Conservation (phyloP, 2,888 invertebrate genomes). For the Caenorhabditis becei region DNA sequence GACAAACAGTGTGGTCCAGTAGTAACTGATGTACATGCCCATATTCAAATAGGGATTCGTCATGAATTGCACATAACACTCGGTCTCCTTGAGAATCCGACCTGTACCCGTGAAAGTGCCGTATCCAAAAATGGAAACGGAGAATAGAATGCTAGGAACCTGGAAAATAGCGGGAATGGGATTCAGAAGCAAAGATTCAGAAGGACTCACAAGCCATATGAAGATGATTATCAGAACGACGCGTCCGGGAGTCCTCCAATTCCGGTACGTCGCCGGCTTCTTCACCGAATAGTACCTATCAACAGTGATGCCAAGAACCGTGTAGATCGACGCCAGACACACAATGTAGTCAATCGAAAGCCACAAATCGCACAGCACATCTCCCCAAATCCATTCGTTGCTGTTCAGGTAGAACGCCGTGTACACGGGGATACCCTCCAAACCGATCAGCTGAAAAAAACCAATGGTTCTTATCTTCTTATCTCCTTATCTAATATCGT, state of each 20-base stretch:
- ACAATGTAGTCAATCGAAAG: conserved; percentile 97
- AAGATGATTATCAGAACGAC: conserved; percentile 79
- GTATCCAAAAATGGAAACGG: conserved; percentile 99
- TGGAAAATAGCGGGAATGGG: conserved; percentile 34
- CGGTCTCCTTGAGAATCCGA: conserved; percentile 76
- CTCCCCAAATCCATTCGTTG: conserved; percentile 92
- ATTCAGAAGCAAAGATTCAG: too few species aligned
- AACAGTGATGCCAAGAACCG: conserved; percentile 97
- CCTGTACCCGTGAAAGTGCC: conserved; percentile 92
- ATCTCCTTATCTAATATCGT: too few species aligned
- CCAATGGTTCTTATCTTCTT: too few species aligned
- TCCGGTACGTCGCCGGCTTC: conserved; percentile 96
- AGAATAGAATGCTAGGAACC: conserved; percentile 94
- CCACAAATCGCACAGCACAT: conserved; percentile 97
- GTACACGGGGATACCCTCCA: conserved; percentile 98
- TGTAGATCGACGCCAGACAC: conserved; percentile 98
- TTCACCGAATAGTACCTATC: conserved; percentile 99
- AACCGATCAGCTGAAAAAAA: conserved; percentile 88
- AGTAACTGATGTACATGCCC: conserved; percentile 86
- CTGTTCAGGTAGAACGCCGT: conserved; percentile 97
- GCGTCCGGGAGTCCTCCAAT: conserved; percentile 86
- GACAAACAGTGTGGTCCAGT: conserved; percentile 96
- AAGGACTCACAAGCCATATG: conserved; percentile 76
- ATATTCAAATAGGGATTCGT: conserved; percentile 98
- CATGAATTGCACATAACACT: conserved; percentile 87